phyloP scores from a whole-genome alignment of 2,113 vertebrate genomes.

The Otolemur garnettii region DNA sequence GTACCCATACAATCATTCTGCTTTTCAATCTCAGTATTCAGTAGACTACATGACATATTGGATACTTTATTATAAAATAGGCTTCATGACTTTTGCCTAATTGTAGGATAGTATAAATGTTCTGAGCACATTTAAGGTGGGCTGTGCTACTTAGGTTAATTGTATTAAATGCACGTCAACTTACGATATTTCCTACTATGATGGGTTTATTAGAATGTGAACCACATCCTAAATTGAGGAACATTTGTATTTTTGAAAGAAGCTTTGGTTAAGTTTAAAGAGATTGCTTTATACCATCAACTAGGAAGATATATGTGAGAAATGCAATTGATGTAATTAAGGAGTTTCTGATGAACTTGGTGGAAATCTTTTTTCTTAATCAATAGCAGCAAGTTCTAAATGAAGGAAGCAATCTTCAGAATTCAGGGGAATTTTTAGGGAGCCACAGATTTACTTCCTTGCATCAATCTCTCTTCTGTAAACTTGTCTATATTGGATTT shows the following conservation, averaged over 20 bases:
- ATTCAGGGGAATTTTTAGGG: background rate
- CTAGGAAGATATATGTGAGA: rapidly evolving
- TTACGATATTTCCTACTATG: background rate
- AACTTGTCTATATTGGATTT: background rate
- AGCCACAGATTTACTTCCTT: background rate
- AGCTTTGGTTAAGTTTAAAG: background rate
- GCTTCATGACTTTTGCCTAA: background rate
- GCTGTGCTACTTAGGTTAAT: background rate
- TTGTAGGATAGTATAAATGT: background rate
- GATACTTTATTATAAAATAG: background rate
- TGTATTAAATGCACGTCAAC: background rate
- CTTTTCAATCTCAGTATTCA: background rate
- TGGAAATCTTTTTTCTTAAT: background rate
- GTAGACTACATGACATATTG: background rate
- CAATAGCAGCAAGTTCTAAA: background rate
- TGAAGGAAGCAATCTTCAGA: background rate
- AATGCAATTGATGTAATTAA: too few species aligned
- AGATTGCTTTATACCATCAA: background rate
- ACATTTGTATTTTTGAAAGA: background rate
- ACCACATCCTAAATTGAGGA: background rate
- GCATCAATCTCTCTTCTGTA: background rate
- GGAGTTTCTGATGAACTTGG: background rate
- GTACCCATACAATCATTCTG: background rate
- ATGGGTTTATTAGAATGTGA: background rate
- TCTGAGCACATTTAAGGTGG: background rate